These are phyloP conservation scores for Okamejei kenojei DNA, from an alignment of 2,797 vertebrate genomes.

Conservation along the genomic window DNA sequence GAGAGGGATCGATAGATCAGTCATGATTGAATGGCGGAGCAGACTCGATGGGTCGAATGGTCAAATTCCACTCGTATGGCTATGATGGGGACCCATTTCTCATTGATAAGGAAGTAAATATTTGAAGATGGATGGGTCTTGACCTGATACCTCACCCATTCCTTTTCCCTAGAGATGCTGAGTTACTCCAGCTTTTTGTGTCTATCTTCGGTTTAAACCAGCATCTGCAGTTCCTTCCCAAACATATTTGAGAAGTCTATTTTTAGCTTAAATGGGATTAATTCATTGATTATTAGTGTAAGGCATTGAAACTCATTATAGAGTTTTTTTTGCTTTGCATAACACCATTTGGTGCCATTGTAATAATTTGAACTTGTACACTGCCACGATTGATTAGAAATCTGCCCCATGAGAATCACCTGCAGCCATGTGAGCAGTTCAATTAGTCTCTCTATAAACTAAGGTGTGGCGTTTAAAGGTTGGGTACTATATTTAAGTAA, in stretches of 20 bases:
- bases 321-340: neutral
- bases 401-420: neutral
- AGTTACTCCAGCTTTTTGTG: too few relatives aligned
- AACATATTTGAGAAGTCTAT: neutral
- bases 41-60: too few relatives aligned
- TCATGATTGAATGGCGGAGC: too few relatives aligned
- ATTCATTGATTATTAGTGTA: neutral
- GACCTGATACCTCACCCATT: too few relatives aligned
- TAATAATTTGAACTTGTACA: too few relatives aligned
- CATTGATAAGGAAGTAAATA: neutral
- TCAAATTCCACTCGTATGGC: too few relatives aligned
- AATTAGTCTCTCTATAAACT: neutral
- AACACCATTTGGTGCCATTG: too few relatives aligned
- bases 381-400: neutral
- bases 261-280: neutral
- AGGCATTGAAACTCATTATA: neutral
- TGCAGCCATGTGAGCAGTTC: neutral
- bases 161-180: too few relatives aligned
- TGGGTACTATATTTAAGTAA: neutral
- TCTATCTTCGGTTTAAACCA: too few relatives aligned
- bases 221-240: too few relatives aligned
- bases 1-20: too few relatives aligned
- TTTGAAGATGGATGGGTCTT: neutral
- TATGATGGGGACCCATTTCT: neutral
- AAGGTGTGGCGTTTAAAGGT: neutral